These are phyloP conservation scores for Acrobasis repandana DNA, from an alignment of 2,888 invertebrate species.

Conservation along the genomic window DNA sequence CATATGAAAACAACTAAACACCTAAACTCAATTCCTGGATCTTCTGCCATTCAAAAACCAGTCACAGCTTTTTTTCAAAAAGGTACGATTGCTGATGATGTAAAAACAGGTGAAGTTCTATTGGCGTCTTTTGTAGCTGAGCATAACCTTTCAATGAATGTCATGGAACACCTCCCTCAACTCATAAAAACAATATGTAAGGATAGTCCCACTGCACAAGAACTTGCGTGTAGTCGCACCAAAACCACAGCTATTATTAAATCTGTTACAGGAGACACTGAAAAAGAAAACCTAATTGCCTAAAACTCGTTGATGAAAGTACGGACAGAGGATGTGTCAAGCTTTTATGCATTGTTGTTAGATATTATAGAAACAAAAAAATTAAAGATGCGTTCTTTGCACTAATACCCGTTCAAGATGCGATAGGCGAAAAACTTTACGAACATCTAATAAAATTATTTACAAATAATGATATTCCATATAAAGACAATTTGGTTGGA, in stretches of 20 bases:
- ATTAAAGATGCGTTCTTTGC: conserved; percentile 30
- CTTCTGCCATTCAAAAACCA: conserved; percentile 17
- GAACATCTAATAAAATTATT: conserved; percentile 32
- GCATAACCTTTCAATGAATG: conserved; percentile 28
- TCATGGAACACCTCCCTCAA: conserved; percentile 27
- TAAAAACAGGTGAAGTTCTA: conserved; percentile 23
- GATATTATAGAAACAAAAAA: conserved; percentile 28
- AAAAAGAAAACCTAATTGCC: conserved; percentile 14
- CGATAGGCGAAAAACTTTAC: conserved; percentile 29
- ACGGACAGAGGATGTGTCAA: conserved; percentile 30
- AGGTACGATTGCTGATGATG: conserved; percentile 19
- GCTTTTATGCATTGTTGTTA: conserved; percentile 30
- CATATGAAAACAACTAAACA: conserved; percentile 27
- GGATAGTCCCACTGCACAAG: conserved; percentile 20
- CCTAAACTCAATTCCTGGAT: conserved; percentile 21
- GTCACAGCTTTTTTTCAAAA: conserved; percentile 20
- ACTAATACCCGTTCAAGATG: conserved; percentile 35
- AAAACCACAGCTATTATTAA: conserved; percentile 13
- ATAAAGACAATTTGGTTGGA: conserved; percentile 35
- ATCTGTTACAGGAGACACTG: conserved; percentile 12
- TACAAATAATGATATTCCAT: conserved; percentile 35
- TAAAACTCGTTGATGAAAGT: conserved; percentile 31
- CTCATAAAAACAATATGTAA: conserved; percentile 24
- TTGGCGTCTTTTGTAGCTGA: conserved; percentile 27
- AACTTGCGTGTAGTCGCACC: conserved; percentile 21